Conservation (phyloP, 2,797 vertebrate genomes). For the Acanthurus leucopareius region DNA sequence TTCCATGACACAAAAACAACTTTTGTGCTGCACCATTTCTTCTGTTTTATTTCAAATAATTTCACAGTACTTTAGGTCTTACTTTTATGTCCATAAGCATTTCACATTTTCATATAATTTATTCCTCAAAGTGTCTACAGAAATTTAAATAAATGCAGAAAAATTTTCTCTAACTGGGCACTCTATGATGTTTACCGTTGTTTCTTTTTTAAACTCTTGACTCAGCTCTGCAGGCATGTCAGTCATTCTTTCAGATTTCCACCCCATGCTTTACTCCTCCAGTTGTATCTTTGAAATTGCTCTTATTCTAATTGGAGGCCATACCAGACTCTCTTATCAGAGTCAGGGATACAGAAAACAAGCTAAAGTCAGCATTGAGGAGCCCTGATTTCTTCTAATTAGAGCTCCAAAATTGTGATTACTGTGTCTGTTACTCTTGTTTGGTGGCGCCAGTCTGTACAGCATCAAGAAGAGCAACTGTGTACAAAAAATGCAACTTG, state of each 20-base stretch:
- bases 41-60: not conserved
- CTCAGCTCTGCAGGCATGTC: conserved; percentile 27
- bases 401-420: not conserved
- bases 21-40: not conserved
- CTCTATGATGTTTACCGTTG: conserved; percentile 4
- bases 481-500: not conserved
- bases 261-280: not conserved
- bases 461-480: not conserved
- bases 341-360: conserved; percentile 9
- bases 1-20: not conserved
- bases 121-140: not conserved
- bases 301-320: not conserved
- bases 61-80: not conserved
- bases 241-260: conserved; percentile 21
- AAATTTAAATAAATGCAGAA: not conserved
- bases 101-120: not conserved
- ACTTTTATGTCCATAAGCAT: conserved; percentile 1
- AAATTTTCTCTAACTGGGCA: conserved; percentile 14
- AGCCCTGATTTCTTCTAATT: not conserved
- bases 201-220: conserved; percentile 15
- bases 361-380: not conserved
- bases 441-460: not conserved
- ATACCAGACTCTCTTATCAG: conserved; percentile 15
- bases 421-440: not conserved
- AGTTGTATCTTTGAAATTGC: conserved; percentile 16